phyloP scores from a whole-genome alignment of 2,888 invertebrate species.

The Halocaridina rubra region DNA sequence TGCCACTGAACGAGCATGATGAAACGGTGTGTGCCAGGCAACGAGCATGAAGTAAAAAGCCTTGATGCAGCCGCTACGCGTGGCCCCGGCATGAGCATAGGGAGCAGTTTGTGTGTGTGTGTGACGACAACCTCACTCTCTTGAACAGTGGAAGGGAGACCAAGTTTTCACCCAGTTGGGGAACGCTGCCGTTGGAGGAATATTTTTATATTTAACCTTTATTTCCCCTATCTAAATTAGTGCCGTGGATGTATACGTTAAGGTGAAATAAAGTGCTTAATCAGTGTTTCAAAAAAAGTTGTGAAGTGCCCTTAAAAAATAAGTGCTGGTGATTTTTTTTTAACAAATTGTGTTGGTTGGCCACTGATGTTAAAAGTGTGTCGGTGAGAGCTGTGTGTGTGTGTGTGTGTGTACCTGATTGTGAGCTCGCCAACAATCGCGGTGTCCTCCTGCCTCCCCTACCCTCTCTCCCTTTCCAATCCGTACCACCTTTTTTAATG shows the following conservation, averaged over 20 bases:
- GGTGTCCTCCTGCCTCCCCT: not conserved
- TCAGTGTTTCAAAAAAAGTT: not conserved
- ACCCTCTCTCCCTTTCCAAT: not conserved
- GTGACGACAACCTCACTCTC: constrained; percentile 31
- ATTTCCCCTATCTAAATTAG: not conserved
- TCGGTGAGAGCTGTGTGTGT: constrained; percentile 24
- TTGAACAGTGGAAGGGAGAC: constrained; percentile 34
- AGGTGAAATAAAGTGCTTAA: not conserved
- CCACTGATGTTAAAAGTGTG: constrained; percentile 20
- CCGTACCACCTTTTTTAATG: not conserved
- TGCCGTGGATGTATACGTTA: not conserved
- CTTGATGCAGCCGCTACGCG: constrained; percentile 27
- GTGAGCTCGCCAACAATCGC: constrained; percentile 19
- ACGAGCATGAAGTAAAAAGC: not conserved
- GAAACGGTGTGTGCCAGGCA: not conserved
- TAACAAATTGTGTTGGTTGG: not conserved
- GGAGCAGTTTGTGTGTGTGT: not conserved
- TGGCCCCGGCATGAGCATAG: constrained; percentile 26
- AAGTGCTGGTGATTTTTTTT: too few relatives aligned
- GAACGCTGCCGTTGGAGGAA: not conserved
- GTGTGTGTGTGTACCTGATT: constrained; percentile 36
- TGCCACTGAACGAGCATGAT: too few relatives aligned
- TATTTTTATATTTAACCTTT: not conserved
- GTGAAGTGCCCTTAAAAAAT: not conserved
- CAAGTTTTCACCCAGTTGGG: constrained; percentile 26